Evolutionary conservation across 2,888 invertebrate species (phyloP).

Genomic region (Ptycholaimellus sp.): DNA sequence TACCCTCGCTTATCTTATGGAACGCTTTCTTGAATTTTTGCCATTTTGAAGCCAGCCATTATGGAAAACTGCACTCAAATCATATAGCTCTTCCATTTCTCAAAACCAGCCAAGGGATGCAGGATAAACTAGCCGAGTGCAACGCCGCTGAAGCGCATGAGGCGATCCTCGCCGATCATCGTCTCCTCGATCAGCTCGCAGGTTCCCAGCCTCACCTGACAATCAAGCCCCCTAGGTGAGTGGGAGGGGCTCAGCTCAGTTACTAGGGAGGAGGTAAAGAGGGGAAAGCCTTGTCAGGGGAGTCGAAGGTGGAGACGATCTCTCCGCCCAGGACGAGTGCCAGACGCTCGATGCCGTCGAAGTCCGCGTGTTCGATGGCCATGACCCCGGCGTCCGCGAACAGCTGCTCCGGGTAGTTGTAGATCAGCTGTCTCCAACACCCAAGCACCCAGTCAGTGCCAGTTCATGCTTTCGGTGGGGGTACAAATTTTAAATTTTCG

Average conservation of each 20-base stretch:
- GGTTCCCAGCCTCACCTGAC: constrained; percentile 67
- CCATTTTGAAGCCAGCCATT: too few species aligned
- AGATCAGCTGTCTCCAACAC: constrained; percentile 60
- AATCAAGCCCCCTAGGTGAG: too few species aligned
- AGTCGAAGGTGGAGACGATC: constrained; percentile 90
- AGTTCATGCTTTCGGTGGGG: too few species aligned
- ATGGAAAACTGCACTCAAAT: too few species aligned
- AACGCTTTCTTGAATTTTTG: too few species aligned
- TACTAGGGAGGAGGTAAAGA: too few species aligned
- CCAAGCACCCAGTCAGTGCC: background rate
- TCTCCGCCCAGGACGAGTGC: constrained; percentile 82
- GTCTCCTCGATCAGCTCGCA: constrained; percentile 88
- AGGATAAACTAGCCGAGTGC: constrained; percentile 13
- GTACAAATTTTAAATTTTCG: too few species aligned
- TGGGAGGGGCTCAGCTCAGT: too few species aligned
- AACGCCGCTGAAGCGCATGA: constrained; percentile 49
- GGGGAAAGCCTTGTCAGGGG: constrained; percentile 58
- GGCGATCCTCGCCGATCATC: constrained; percentile 89
- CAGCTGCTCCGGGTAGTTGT: constrained; percentile 97
- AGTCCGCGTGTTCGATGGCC: constrained; percentile 99
- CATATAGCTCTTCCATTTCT: too few species aligned
- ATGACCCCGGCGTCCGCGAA: constrained; percentile 93
- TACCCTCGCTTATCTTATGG: too few species aligned
- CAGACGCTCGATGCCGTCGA: constrained; percentile 89
- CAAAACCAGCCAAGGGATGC: too few species aligned